Conservation (phyloP, 2,113 vertebrate genomes). For the Saccopteryx leptura region DNA sequence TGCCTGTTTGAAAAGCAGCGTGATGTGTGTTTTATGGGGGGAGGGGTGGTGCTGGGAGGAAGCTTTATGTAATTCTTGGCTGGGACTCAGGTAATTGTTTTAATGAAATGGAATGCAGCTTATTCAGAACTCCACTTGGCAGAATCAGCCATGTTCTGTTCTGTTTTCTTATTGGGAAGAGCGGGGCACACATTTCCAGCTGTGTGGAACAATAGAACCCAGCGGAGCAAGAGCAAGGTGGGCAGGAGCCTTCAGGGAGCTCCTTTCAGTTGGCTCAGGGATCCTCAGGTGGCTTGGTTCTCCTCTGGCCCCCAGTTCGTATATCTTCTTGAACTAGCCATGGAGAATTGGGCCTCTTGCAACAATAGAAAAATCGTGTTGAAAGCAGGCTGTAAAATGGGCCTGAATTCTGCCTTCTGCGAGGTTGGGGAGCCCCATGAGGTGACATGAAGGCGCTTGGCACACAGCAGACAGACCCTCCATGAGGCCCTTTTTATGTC, state of each 20-base stretch:
- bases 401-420: neutral
- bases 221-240: constrained; percentile 31
- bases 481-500: neutral
- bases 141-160: constrained; percentile 82
- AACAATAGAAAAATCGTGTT: neutral
- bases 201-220: constrained; percentile 41
- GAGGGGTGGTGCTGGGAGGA: constrained; percentile 87
- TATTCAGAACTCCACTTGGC: constrained; percentile 87
- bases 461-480: neutral
- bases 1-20: constrained; percentile 48
- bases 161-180: constrained; percentile 43
- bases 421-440: neutral
- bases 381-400: neutral
- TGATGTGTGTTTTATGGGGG: constrained; percentile 66
- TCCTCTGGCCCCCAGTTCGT: neutral
- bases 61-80: constrained; percentile 92
- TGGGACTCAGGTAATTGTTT: constrained; percentile 90
- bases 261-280: neutral
- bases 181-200: constrained; percentile 61
- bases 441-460: rapidly evolving
- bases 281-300: neutral
- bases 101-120: constrained; percentile 92
- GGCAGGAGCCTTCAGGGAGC: neutral
- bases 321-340: neutral
- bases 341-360: neutral